Evolutionary conservation across 2,888 invertebrate genomes (phyloP).

Genomic region (Caenorhabditis sinica): DNA sequence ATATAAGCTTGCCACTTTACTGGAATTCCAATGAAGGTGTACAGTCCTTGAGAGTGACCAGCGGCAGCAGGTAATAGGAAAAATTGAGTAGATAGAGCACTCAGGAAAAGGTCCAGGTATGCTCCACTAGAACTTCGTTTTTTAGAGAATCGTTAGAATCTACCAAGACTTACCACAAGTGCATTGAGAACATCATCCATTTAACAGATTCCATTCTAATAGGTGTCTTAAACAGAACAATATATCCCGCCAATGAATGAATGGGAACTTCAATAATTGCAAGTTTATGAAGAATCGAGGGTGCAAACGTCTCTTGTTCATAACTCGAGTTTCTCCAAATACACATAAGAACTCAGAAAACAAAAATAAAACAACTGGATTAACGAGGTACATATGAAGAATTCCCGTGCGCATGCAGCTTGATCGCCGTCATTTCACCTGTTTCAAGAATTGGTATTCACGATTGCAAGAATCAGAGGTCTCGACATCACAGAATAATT

Average conservation of each 20-base stretch:
- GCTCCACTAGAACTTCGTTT: constrained; percentile 56
- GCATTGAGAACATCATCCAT: constrained; percentile 51
- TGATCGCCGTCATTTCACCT: constrained; percentile 7
- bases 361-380: background rate
- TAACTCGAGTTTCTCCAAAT: constrained; percentile 37
- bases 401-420: too few species aligned
- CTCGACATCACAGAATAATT: background rate
- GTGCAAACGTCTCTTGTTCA: constrained; percentile 42
- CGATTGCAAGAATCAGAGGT: background rate
- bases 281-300: constrained; percentile 40
- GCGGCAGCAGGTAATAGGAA: constrained; percentile 36
- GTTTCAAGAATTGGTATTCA: background rate
- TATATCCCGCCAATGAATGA: constrained; percentile 31
- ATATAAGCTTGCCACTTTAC: constrained; percentile 45
- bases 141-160: too few species aligned
- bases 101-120: constrained; percentile 49
- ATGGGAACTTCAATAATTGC: constrained; percentile 23
- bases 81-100: constrained; percentile 47
- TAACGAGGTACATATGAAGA: too few species aligned
- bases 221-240: constrained; percentile 35
- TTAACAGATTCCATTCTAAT: constrained; percentile 41
- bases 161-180: constrained; percentile 41
- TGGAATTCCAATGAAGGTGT: constrained; percentile 6
- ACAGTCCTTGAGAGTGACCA: constrained; percentile 31
- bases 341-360: constrained; percentile 14